Base-by-base conservation (phyloP, 2,797 vertebrate species). In the Silurus aristotelis region DNA sequence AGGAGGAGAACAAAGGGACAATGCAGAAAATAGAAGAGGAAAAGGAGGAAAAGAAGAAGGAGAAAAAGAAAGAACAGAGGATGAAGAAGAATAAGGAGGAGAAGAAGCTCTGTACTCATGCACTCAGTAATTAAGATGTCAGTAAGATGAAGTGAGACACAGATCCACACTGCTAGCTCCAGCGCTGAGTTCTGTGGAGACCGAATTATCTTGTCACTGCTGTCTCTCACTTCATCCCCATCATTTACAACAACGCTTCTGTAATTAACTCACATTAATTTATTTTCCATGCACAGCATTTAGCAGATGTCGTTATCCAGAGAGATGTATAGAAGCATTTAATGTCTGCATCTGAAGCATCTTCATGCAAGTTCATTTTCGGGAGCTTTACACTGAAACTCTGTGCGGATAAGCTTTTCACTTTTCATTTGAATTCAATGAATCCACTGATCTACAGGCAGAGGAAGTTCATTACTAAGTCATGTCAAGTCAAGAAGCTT, bases 221-320 rank as follows among this genome's bases (percentile, higher is more conserved):
- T 20, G n/a, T 60, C 25, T 56, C 52, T 31, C 0, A 3, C 25
- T 27, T 77, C 25, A 2, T 77, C 55, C 75, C 17, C 0, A 31
- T 58, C 55, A 38, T 60, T 58, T 38, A 76, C 13, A 52, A 55
- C 73, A 56, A 27, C 52, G 5, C 27, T 55, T 78, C 56, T 60
- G 17, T 78, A 22, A 78, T 78, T 78, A 61, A 60, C 56, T 61
- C 76, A 43, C 76, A 61, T 78, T 58, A 46, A 77, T 58, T 78
- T 27, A 27, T 20, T 78, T 60, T 38, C 19, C 25, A 6, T 76
- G 31, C 58, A 38, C 75, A 60, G 55, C 25, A 10, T 60, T 58
- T 56, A 56, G 52, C 25, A 76, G 73, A 56, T 56, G 6, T 14
- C 3, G 0, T 56, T 58, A 60, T 20, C 9, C 75, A 31, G 27